These are phyloP conservation scores for Bombyx mandarina DNA, from an alignment of 1,140 invertebrate species.

Conservation along the genomic window DNA sequence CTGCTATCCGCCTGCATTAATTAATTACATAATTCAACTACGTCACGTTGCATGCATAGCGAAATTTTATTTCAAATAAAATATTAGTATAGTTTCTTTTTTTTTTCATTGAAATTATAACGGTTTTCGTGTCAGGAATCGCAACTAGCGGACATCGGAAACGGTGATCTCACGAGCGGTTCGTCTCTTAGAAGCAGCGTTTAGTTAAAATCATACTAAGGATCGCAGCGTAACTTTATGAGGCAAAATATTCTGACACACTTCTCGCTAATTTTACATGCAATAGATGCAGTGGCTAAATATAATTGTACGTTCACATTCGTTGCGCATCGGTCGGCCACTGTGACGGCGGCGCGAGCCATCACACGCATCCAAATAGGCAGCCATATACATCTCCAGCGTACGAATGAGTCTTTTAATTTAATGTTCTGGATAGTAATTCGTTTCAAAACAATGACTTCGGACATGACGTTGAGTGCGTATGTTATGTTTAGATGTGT, in stretches of 20 bases:
- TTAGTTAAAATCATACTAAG: no score
- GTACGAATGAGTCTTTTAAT: constrained; percentile 58
- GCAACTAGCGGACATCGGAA: no score
- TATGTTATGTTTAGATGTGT: constrained; percentile 17
- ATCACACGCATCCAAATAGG: constrained; percentile 57
- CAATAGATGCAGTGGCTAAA: constrained; percentile 53
- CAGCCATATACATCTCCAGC: constrained; percentile 31
- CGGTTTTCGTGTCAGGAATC: no score
- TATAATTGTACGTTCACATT: constrained; percentile 63
- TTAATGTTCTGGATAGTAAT: constrained; percentile 60
- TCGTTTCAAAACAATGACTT: constrained; percentile 54
- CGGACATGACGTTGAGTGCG: constrained; percentile 27
- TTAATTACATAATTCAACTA: no score
- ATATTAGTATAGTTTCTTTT: no score
- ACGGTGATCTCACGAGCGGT: no score
- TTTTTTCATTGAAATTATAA: no score
- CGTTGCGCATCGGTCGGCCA: constrained; percentile 30
- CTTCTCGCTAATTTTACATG: constrained; percentile 45
- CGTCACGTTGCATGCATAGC: no score
- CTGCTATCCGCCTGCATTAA: no score
- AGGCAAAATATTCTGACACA: constrained; percentile 29
- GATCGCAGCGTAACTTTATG: no score
- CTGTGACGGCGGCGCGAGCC: constrained; percentile 36
- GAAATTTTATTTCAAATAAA: no score
- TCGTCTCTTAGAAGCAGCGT: background rate